These are phyloP conservation scores for Polylopha cassiicola DNA, from an alignment of 2,888 invertebrate genomes.

Conservation along the genomic window DNA sequence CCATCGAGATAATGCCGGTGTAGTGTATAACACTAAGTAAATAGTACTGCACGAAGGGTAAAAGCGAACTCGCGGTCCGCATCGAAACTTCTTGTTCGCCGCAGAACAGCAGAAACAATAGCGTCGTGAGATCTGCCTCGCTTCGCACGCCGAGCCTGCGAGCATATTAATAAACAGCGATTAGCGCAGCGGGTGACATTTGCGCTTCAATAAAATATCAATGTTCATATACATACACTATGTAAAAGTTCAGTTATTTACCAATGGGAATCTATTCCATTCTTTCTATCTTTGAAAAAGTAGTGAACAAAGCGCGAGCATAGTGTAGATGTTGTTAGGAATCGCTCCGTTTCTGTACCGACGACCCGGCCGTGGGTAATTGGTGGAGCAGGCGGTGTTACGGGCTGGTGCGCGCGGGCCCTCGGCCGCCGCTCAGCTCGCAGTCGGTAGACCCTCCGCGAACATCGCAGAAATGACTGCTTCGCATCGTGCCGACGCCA, in stretches of 20 bases:
- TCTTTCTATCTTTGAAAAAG: slow-evolving; percentile 11
- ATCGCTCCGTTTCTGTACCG: slow-evolving; percentile 55
- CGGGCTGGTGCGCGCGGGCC: slow-evolving; percentile 70
- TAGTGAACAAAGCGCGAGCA: slow-evolving; percentile 32
- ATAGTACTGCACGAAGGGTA: slow-evolving; percentile 55
- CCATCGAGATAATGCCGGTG: slow-evolving; percentile 54
- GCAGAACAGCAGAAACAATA: slow-evolving; percentile 63
- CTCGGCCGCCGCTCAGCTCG: slow-evolving; percentile 58
- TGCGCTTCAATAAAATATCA: slow-evolving; percentile 17
- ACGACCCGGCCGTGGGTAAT: slow-evolving; percentile 68
- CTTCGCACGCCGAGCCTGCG: slow-evolving; percentile 43
- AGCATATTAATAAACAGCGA: slow-evolving; percentile 42
- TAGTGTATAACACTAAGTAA: slow-evolving; percentile 37
- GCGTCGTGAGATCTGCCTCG: slow-evolving; percentile 65
- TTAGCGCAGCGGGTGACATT: slow-evolving; percentile 37
- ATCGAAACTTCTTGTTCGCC: slow-evolving; percentile 56
- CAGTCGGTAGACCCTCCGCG: slow-evolving; percentile 57
- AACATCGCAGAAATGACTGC: slow-evolving; percentile 64
- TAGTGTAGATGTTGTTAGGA: slow-evolving; percentile 47
- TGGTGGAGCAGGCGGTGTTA: slow-evolving; percentile 69
- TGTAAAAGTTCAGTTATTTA: too few species aligned
- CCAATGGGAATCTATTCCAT: slow-evolving; percentile 1
- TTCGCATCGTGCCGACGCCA: slow-evolving; percentile 42
- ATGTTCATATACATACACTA: too few species aligned
- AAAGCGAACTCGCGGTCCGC: slow-evolving; percentile 55